Evolutionary conservation across 2,113 vertebrate genomes (phyloP).

Genomic region (Abramis brama): DNA sequence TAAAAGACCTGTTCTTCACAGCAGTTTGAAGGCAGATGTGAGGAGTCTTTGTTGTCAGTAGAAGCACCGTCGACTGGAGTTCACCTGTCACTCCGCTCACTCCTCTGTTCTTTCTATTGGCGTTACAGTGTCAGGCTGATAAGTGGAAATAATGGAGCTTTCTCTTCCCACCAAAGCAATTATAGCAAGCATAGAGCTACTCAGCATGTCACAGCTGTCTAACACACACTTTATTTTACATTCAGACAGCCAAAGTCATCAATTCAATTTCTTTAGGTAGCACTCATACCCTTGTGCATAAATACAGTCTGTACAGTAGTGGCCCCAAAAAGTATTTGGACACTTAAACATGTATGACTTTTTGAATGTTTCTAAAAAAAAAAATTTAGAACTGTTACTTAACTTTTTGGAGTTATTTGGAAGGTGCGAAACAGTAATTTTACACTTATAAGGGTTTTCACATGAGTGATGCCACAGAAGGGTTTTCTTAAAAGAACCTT

Average conservation of each 20-base stretch:
- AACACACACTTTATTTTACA: conserved; percentile 9
- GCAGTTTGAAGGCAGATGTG: not conserved
- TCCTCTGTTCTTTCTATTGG: conserved; percentile 29
- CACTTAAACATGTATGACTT: not conserved
- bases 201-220: conserved; percentile 16
- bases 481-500: not conserved
- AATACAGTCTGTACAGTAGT: not conserved
- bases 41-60: not conserved
- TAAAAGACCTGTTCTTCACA: not conserved
- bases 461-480: not conserved
- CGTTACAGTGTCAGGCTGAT: conserved; percentile 38
- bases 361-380: not conserved
- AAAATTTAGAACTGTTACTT: not conserved
- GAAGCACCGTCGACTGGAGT: not conserved
- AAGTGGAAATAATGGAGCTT: conserved; percentile 44
- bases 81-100: conserved; percentile 29
- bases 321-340: not conserved
- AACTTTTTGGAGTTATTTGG: not conserved
- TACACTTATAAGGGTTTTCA: not conserved
- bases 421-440: not conserved
- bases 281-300: not conserved
- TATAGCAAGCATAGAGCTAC: conserved; percentile 7
- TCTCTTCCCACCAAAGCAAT: conserved; percentile 16
- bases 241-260: conserved; percentile 5
- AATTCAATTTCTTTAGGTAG: not conserved